Base-by-base conservation (phyloP, 1,140 invertebrate species). In the Pseudoatta argentina region DNA sequence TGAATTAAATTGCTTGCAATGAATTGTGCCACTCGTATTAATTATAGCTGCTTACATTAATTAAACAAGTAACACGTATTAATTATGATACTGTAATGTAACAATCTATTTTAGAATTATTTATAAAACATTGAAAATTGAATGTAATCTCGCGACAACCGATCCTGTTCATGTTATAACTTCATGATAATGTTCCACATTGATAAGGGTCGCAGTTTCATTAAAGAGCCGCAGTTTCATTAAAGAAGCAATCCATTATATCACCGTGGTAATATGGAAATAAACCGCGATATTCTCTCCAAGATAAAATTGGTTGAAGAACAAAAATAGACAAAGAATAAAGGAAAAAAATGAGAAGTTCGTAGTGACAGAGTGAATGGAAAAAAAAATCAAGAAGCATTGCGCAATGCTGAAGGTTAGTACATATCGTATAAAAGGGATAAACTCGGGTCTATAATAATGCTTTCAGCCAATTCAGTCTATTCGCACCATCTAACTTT, bases 361-460 rank as follows among this genome's bases (percentile, higher is more conserved):
- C 66, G 86, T 87, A 21, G 8, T 51, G 66, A 7, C 78, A 87
- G 86, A 79, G 66, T 34, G 48, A 51, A 76, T 10, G 66, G 53
- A 34, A 57, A 73, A 87, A 51, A 61, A 24, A 21, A 12, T 61
- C 66, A 4, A 51, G 83, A 85, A 85, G 75, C 67, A 83, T 72
- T 81, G 61, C 21, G 39, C 24, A 57, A 53, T 27, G 61, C 21
- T 71, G 30, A 76, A 87, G 48, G 69, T 44, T 30, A 48, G 48
- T 63, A 57, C 64, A 61, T 51, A 51, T 27, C 69, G 12, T 27
- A 55, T 55, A 71, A 64, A n/a, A 44, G 55, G 21, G 61, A 81
- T 30, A 21, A 83, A 57, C 2, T 34, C 64, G 44, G 57, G 21
- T 67, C 64, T 66, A 72, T 81, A 92, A 93, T 92, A 91, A 93